Evolutionary conservation across 2,113 vertebrate species (phyloP).

Genomic region (Poeciliopsis prolifica): DNA sequence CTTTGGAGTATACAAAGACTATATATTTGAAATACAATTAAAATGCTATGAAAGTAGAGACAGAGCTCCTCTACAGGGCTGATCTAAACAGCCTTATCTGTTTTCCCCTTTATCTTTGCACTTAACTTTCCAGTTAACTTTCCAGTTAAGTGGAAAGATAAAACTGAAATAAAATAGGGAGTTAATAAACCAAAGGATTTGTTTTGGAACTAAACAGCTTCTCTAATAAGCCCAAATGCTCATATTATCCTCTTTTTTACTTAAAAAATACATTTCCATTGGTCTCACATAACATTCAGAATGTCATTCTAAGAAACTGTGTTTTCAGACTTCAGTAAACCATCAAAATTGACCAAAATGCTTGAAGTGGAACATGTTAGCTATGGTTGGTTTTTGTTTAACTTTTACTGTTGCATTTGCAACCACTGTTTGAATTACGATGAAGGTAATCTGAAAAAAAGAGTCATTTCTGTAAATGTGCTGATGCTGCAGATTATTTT

Average conservation of each 20-base stretch:
- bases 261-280: neutral
- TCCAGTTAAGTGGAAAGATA: no score
- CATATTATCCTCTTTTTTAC: neutral
- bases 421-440: neutral
- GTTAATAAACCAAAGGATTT: no score
- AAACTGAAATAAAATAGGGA: no score
- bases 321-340: neutral
- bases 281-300: neutral
- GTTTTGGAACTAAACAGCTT: no score
- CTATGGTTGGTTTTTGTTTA: no score
- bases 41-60: neutral
- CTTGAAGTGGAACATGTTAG: no score
- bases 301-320: neutral
- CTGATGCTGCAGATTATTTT: neutral
- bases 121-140: no score
- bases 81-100: neutral
- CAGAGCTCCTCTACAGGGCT: neutral
- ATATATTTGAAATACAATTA: neutral
- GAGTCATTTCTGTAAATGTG: neutral
- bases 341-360: no score
- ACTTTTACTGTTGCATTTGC: no score
- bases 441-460: neutral
- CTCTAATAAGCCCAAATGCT: no score
- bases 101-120: neutral
- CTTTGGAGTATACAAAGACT: neutral